phyloP scores from a whole-genome alignment of 2,113 vertebrate species.

The Tetrao urogallus region DNA sequence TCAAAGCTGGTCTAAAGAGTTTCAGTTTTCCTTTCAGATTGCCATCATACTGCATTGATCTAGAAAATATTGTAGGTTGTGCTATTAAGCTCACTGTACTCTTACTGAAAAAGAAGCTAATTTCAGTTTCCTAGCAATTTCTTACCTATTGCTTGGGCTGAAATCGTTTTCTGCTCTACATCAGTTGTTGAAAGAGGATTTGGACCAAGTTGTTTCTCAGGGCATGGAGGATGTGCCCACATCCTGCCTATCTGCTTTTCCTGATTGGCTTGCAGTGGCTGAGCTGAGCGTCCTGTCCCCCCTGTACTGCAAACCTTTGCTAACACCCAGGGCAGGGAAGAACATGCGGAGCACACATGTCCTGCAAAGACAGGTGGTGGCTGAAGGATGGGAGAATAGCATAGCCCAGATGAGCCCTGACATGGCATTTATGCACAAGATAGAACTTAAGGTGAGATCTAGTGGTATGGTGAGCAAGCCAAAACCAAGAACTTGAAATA shows the following conservation, averaged over 20 bases:
- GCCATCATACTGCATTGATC: background rate
- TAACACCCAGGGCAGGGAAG: background rate
- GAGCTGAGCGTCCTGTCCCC: background rate
- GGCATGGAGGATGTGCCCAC: background rate
- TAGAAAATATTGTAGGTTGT: background rate
- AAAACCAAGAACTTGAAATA: background rate
- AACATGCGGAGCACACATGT: fast-evolving
- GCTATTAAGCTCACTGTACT: background rate
- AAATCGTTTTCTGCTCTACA: background rate
- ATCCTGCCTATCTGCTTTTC: background rate
- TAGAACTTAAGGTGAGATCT: background rate
- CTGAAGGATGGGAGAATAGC: background rate
- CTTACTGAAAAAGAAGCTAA: background rate
- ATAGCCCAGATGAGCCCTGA: background rate
- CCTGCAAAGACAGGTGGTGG: background rate
- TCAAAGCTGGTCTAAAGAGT: background rate
- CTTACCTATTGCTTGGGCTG: background rate
- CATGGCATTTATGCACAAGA: background rate
- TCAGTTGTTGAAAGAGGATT: background rate
- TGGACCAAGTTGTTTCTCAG: background rate
- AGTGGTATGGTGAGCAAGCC: background rate
- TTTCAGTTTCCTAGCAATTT: background rate
- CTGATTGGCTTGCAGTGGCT: background rate
- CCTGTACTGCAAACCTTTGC: background rate
- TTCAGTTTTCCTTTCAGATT: background rate